Base-by-base conservation (phyloP, 2,888 invertebrate species). In the Idaea straminata region DNA sequence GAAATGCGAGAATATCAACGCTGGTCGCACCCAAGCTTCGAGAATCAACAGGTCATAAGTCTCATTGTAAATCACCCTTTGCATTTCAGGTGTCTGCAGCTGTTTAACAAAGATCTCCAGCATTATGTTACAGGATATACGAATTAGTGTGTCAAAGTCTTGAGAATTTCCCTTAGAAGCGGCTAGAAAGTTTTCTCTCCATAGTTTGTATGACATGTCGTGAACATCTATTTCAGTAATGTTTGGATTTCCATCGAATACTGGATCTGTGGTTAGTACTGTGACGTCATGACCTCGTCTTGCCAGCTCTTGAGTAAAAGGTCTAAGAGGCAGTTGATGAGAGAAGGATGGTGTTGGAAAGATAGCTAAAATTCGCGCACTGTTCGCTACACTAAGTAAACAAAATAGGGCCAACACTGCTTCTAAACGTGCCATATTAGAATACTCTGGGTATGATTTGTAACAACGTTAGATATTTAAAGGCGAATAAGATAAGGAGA, bases 201-300 rank as follows among this genome's bases (percentile, higher is more conserved):
- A 80, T 5, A 72, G 47, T 15, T 77, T 71, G 62, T 91, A 88
- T 0, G 87, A 84, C 13, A 80, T 15, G 25, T 84, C 78, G 10
- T 83, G 82, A 0, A 85, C 70, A 67, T 85, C 82, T 0, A 87
- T 84, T 76, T 87, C 82, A 16, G 78, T 85, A 0, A 85, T 64
- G 66, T 86, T 87, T 3, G 69, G 62, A 1, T 74, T 64, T 61
- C 91, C 84, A 0, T 62, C 16, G 34, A 72, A 75, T 0, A 65
- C 74, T 0, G 87, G 86, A 66, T 87, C 69, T 4, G 90, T 63
- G 0, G 91, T 87, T 1, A 87, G 65, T 0, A 88, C 74, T 0
- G 81, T 80, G 0, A 92, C 67, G 62, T 90, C 78, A 68, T 93
- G 92, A 0, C 91, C 91, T 25, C 82, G 74, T 61, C 69, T 75